Base-by-base conservation (phyloP, 2,797 vertebrate species). In the Gastrophryne carolinensis region DNA sequence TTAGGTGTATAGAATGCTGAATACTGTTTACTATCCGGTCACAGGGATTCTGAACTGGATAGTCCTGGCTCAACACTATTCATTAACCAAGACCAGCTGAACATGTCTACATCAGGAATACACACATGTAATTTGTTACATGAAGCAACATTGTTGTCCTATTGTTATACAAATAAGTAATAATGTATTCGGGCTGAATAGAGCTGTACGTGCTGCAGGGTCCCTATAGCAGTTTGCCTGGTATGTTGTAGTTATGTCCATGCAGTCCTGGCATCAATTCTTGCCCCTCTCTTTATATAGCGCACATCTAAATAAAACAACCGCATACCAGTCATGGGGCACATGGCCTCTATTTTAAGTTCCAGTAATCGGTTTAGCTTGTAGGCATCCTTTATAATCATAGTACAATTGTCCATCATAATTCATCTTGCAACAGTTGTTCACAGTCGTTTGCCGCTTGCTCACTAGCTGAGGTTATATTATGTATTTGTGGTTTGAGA, bases 301-400 rank as follows among this genome's bases (percentile, higher is more conserved):
- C 0, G 1, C 10, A 17, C 34, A 53, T 37, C 32, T 53, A 29
- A 54, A 68, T 68, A 56, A 56, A 21, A 35, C 7, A 23, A 30
- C 12, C 21, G n/a, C 12, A 44, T 21, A 56, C 8, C 50, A 29
- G 32, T 68, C 65, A 56, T 27, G 27, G 8, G 65, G 50, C 65
- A 68, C 65, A 29, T 68, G 65, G 21, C 4, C 19, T 13, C 65
- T 68, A 68, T 68, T 68, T 29, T 68, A 23, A 56, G 50, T 2
- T n/a, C 34, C 23, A 27, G 9, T 54, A 54, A 41, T 68, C 64
- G 53, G 39, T 30, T 39, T 10, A n/a, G 37, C 37, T 39, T 5
- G 39, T 58, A n/a, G 56, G 32, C 32, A 32, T 17, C 32, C 1
- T 30, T 9, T 13, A 4, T 12, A 4, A 6, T 49, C 53, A 39